Evolutionary conservation across 1,140 invertebrate species (phyloP).

Genomic region (Oscheius sp.): DNA sequence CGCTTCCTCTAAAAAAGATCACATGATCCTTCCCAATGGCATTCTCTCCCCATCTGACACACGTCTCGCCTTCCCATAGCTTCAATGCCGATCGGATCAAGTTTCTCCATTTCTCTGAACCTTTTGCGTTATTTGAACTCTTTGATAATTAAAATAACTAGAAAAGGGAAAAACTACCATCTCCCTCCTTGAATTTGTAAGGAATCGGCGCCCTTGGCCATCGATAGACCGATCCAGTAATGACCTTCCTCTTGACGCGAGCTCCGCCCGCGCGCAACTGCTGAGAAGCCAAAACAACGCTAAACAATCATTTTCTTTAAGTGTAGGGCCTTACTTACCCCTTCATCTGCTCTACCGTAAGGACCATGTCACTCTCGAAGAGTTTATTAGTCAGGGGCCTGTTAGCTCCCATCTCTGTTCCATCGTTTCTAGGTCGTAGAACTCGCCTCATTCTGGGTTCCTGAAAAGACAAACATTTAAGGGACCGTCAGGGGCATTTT

Average conservation of each 20-base stretch:
- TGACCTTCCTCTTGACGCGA: constrained; percentile 41
- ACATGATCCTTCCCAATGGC: constrained; percentile 34
- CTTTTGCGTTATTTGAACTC: no score
- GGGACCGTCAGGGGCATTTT: not conserved
- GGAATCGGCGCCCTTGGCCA: constrained; percentile 37
- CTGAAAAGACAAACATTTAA: constrained; percentile 6
- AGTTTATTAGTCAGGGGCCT: constrained; percentile 29
- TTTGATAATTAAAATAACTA: not conserved
- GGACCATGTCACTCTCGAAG: constrained; percentile 42
- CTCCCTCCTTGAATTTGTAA: constrained; percentile 38
- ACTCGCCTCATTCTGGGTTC: constrained; percentile 1
- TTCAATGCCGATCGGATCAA: constrained; percentile 29
- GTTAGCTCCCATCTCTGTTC: constrained; percentile 37
- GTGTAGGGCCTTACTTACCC: constrained; percentile 3
- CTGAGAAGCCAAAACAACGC: constrained; percentile 29
- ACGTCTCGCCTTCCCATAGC: constrained; percentile 43
- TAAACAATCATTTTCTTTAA: constrained; percentile 1
- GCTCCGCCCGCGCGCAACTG: constrained; percentile 8
- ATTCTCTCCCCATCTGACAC: constrained; percentile 41
- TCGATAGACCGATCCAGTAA: constrained; percentile 38
- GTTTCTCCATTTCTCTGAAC: constrained; percentile 41
- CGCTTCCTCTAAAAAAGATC: constrained; percentile 42
- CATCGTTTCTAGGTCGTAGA: constrained; percentile 21
- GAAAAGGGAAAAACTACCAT: constrained; percentile 30
- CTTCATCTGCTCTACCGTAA: constrained; percentile 43